Evolutionary conservation across 2,888 invertebrate species (phyloP), one percentile per base, ranked within the genome.

Genomic region (Eurois occulta): DNA sequence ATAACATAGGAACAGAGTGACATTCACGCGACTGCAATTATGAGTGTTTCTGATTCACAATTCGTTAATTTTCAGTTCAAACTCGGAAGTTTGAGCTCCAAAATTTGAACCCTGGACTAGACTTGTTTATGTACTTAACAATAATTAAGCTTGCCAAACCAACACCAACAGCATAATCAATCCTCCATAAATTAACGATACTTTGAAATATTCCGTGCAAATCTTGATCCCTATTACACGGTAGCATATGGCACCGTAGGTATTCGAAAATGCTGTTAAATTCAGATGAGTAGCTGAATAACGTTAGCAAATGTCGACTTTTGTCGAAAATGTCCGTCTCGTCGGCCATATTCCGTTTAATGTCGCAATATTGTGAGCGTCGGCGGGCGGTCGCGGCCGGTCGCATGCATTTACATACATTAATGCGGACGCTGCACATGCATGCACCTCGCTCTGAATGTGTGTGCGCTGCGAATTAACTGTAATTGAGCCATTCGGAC

Each of bases 391-490:
- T 94, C 95, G 93, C 93, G 91, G 94, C 91, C 92, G 90, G 95
- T 95, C 95, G 96, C 95, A 94, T 96, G 95, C 96, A 96, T 96
- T 96, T 96, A 95, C 96, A 96, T 96, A 96, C 95, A 96, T 96
- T 96, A 96, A 94, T 94, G 94, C 92, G 94, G 92, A 95, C 94
- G 93, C 92, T 93, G 94, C 94, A 94, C 95, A 95, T 95, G 95
- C 94, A 95, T 94, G 94, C 94, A 93, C 92, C 93, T 92, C 91
- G 91, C 93, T 92, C 92, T 92, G 93, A 94, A 95, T 96, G 94
- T 96, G 96, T 96, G 96, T 96, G 95, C 94, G 94, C 92, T 95
- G 94, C 95, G 96, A 96, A 96, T 96, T 96, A 96, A 96, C 96
- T 95, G 96, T 96, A 96, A 96, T 96, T 96, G 96, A 96, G 96